Evolutionary conservation across 2,113 vertebrate species (phyloP).

Genomic region (Verasper variegatus): DNA sequence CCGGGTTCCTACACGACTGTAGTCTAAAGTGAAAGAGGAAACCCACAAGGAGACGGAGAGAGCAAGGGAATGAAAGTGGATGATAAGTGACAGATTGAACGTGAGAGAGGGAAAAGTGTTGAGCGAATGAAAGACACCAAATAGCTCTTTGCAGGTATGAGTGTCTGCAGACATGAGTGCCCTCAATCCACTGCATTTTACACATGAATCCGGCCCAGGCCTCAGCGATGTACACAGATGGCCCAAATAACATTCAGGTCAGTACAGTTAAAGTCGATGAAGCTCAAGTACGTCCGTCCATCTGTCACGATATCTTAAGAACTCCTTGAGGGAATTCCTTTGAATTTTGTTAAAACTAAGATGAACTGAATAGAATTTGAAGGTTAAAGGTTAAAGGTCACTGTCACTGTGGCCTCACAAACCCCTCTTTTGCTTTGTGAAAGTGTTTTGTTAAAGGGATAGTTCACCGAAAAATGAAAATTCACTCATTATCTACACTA

Average conservation of each 20-base stretch:
- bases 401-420: too few relatives aligned
- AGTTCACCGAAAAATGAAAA: too few relatives aligned
- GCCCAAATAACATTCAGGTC: conserved; percentile 11
- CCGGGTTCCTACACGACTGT: conserved; percentile 36
- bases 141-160: conserved; percentile 79
- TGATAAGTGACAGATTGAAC: conserved; percentile 60
- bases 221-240: conserved; percentile 4
- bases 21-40: conserved; percentile 47
- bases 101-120: conserved; percentile 60
- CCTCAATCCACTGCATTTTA: conserved; percentile 58
- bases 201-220: conserved; percentile 46
- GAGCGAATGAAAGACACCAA: conserved; percentile 66
- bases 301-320: background rate
- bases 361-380: background rate
- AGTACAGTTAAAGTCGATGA: conserved; percentile 5
- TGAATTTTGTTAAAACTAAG: background rate
- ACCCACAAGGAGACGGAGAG: conserved; percentile 23
- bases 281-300: background rate
- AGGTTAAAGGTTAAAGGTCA: too few relatives aligned
- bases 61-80: conserved; percentile 24
- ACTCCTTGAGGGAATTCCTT: background rate
- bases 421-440: too few relatives aligned
- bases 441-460: too few relatives aligned
- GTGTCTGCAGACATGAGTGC: conserved; percentile 67
- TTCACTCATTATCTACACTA: too few relatives aligned